phyloP scores from a whole-genome alignment of 2,888 invertebrate genomes.

The Azorinus chamasolen region DNA sequence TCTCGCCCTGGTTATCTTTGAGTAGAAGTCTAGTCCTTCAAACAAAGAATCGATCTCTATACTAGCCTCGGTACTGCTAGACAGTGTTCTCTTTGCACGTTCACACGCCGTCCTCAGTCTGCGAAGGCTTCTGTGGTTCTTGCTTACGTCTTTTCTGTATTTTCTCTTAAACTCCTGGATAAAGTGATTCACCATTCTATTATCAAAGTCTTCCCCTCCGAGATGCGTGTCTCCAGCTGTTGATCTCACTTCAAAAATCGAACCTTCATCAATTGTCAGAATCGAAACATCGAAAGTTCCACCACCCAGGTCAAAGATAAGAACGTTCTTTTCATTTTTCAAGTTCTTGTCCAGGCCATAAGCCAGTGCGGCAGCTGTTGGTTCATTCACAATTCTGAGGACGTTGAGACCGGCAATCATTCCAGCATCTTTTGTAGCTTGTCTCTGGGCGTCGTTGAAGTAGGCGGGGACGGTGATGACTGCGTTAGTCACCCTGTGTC shows the following conservation, averaged over 20 bases:
- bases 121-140: slow-evolving; percentile 79
- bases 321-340: slow-evolving; percentile 88
- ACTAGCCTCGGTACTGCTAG: slow-evolving; percentile 78
- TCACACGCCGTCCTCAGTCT: slow-evolving; percentile 83
- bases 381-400: slow-evolving; percentile 89
- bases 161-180: slow-evolving; percentile 81
- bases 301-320: slow-evolving; percentile 89
- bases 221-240: slow-evolving; percentile 84
- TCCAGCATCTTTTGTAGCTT: slow-evolving; percentile 88
- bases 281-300: slow-evolving; percentile 87
- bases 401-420: slow-evolving; percentile 87
- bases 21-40: slow-evolving; percentile 83
- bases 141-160: slow-evolving; percentile 76
- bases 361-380: slow-evolving; percentile 84
- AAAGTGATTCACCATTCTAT: slow-evolving; percentile 79
- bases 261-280: slow-evolving; percentile 88
- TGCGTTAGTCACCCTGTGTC: slow-evolving; percentile 87
- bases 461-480: slow-evolving; percentile 86
- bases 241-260: slow-evolving; percentile 86
- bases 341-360: slow-evolving; percentile 89
- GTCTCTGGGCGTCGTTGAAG: slow-evolving; percentile 88
- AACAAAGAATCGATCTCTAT: slow-evolving; percentile 82
- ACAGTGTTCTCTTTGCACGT: slow-evolving; percentile 82
- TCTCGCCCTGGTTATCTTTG: slow-evolving; percentile 81
- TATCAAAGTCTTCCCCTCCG: slow-evolving; percentile 84